Conservation (phyloP, 2,113 vertebrate genomes). For the Pavo muticus region DNA sequence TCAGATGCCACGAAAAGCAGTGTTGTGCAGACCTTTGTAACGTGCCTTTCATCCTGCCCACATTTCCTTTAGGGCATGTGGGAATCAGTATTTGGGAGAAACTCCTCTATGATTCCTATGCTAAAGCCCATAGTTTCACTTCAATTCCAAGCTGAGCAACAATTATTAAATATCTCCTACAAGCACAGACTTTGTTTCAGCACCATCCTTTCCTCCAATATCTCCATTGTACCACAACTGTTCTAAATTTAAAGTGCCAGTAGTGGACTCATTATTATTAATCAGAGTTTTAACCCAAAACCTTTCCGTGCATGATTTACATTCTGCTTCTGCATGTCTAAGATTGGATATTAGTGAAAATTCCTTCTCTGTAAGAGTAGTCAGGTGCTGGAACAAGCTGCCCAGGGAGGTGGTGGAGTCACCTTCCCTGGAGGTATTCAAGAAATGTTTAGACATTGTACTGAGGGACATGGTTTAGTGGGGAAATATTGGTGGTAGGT, state of each 20-base stretch:
- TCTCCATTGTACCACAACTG: neutral
- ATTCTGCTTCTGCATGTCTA: neutral
- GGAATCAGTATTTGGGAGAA: fast-evolving
- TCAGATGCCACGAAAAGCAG: neutral
- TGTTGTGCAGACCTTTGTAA: too few species aligned
- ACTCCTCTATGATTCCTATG: neutral
- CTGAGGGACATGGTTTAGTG: too few species aligned
- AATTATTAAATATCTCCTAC: neutral
- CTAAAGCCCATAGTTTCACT: neutral
- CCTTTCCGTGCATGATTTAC: neutral
- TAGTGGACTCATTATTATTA: neutral
- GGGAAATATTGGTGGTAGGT: too few species aligned
- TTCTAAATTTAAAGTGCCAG: neutral
- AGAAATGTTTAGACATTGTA: too few species aligned
- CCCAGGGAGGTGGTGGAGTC: too few species aligned
- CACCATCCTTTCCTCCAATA: neutral
- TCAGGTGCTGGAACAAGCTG: too few species aligned
- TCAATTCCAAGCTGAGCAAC: neutral
- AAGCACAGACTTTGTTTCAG: neutral
- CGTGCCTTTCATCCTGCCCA: neutral
- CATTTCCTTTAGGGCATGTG: neutral
- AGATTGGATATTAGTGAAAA: too few species aligned
- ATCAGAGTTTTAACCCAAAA: neutral
- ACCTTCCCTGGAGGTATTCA: too few species aligned
- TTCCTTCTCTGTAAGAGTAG: too few species aligned